Percentiles rank a stretch among this genome's conserved stretches.
Evolutionary conservation across 2,113 vertebrate genomes (phyloP).

Genomic region (Siniperca knerii): DNA sequence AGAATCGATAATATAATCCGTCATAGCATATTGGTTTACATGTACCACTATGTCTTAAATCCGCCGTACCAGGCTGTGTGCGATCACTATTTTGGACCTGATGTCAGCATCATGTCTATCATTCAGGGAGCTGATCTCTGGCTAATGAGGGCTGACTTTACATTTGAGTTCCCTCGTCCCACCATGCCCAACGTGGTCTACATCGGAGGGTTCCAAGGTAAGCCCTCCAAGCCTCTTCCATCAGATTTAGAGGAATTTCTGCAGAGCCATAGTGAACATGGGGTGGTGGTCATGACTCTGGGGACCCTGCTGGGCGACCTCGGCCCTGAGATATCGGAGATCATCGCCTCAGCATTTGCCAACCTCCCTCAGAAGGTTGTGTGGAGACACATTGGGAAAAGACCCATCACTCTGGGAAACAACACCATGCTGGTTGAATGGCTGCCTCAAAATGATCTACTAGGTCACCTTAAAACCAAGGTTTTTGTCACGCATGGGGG

Average conservation of each 20-base stretch:
- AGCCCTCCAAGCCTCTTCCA: constrained; percentile 66
- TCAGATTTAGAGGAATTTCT: constrained; percentile 75
- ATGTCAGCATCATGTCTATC: constrained; percentile 45
- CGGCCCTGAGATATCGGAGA: constrained; percentile 52
- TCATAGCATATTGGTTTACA: constrained; percentile 46
- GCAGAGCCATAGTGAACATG: constrained; percentile 74
- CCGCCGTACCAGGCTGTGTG: constrained; percentile 68
- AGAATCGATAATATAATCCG: constrained; percentile 65
- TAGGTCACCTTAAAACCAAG: constrained; percentile 77
- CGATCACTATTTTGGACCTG: constrained; percentile 65
- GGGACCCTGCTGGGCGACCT: constrained; percentile 72
- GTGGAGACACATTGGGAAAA: constrained; percentile 74
- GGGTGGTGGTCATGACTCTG: constrained; percentile 77
- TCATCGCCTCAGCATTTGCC: constrained; percentile 73
- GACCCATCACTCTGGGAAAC: constrained; percentile 61
- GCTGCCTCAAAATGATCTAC: constrained; percentile 80
- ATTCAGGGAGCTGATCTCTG: constrained; percentile 77
- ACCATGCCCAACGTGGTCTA: constrained; percentile 82
- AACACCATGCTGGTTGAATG: constrained; percentile 76
- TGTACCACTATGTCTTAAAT: constrained; percentile 48
- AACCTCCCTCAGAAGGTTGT: constrained; percentile 77
- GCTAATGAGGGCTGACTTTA: constrained; percentile 79
- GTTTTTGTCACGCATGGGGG: constrained; percentile 77
- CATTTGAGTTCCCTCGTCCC: constrained; percentile 78
- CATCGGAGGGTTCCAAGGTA: constrained; percentile 79